Evolutionary conservation across 2,113 vertebrate species (phyloP).

Genomic region (Pteruthius melanotis): DNA sequence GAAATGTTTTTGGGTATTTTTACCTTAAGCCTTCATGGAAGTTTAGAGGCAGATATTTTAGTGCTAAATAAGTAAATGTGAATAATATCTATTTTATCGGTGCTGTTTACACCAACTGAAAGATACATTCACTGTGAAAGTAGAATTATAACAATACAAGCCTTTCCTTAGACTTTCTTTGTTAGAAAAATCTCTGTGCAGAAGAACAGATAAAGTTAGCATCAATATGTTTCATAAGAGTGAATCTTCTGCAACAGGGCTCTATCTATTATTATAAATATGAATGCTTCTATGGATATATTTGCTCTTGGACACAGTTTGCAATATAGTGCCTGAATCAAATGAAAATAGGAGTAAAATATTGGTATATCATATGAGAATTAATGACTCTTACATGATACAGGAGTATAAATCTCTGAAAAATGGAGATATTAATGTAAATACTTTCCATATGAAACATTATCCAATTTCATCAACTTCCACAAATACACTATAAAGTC

Average conservation of each 20-base stretch:
- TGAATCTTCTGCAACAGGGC: neutral
- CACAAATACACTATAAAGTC: neutral
- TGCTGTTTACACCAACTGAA: neutral
- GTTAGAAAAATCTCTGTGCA: neutral
- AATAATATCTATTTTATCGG: neutral
- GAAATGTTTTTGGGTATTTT: slow-evolving; percentile 9
- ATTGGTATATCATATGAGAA: neutral
- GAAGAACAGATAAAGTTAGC: neutral
- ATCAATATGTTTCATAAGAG: neutral
- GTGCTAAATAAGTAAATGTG: neutral
- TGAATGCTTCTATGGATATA: neutral
- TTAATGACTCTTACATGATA: neutral
- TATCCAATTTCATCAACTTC: neutral
- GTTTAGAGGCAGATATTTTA: neutral
- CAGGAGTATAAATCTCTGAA: neutral
- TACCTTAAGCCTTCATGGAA: neutral
- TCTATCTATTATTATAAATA: neutral
- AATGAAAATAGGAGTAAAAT: slow-evolving; percentile 10
- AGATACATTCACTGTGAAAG: neutral
- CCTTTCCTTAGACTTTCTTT: neutral
- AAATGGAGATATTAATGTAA: neutral
- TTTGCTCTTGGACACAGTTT: neutral
- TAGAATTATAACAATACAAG: neutral
- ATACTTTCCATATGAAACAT: neutral
- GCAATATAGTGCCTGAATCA: neutral